Conservation (phyloP, 2,113 vertebrate species). For the Dicerorhinus sumatrensis region DNA sequence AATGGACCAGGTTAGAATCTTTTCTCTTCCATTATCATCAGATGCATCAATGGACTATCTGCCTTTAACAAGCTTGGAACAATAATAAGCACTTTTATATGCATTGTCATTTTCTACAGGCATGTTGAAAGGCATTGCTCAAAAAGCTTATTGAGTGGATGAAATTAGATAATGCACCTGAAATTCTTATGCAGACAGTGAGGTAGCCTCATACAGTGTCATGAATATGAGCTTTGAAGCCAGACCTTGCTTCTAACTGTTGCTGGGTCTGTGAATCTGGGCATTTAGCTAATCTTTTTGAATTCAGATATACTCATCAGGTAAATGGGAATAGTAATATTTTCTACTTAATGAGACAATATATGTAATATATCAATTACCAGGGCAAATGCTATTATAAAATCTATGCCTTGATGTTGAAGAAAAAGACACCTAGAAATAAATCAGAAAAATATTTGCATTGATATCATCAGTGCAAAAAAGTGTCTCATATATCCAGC, state of each 20-base stretch:
- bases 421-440: not conserved
- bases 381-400: not conserved
- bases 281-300: not conserved
- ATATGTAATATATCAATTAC: not conserved
- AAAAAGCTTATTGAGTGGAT: not conserved
- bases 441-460: not conserved
- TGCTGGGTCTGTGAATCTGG: not conserved
- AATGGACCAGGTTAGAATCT: not conserved
- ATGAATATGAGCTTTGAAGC: not conserved
- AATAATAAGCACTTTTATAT: not conserved
- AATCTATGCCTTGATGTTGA: not conserved
- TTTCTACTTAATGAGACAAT: not conserved
- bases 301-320: not conserved
- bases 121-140: not conserved
- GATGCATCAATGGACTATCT: not conserved
- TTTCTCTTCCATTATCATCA: not conserved
- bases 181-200: not conserved
- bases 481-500: not conserved
- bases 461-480: not conserved
- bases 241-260: not conserved
- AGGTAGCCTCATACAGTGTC: accelerated
- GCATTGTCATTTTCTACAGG: not conserved
- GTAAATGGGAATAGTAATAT: not conserved
- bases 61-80: not conserved
- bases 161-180: not conserved